Evolutionary conservation across 2,888 invertebrate species (phyloP).

Genomic region (Petrolisthes manimaculis): DNA sequence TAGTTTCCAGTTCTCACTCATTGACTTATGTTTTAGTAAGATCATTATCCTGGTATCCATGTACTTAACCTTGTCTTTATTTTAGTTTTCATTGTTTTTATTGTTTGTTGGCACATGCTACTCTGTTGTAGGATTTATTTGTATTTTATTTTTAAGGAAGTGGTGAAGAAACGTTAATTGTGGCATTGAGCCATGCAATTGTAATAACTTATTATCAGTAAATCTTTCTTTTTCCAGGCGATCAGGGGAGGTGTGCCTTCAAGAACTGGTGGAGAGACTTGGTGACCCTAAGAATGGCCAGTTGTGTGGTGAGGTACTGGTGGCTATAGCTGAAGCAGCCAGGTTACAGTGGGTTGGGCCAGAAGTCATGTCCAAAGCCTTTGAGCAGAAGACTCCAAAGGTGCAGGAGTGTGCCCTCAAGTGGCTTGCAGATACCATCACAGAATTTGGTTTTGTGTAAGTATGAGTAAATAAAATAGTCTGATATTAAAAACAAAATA

Average conservation of each 20-base stretch:
- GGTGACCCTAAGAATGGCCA: constrained; percentile 85
- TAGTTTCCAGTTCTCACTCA: too few species aligned
- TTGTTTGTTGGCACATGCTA: too few species aligned
- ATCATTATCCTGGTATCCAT: too few species aligned
- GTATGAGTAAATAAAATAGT: constrained; percentile 68
- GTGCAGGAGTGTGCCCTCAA: constrained; percentile 86
- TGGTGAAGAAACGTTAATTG: neutral
- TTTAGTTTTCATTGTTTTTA: too few species aligned
- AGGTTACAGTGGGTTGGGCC: constrained; percentile 81
- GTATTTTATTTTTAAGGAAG: neutral
- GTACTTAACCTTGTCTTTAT: too few species aligned
- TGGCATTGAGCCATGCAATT: neutral
- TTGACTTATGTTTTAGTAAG: too few species aligned
- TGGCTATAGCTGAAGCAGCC: constrained; percentile 82
- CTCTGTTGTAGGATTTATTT: too few species aligned
- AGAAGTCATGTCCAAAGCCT: constrained; percentile 81
- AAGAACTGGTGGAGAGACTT: constrained; percentile 86
- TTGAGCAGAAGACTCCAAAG: constrained; percentile 73
- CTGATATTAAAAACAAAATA: too few species aligned
- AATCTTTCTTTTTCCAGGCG: constrained; percentile 72
- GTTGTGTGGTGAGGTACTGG: constrained; percentile 79
- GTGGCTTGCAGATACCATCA: constrained; percentile 84
- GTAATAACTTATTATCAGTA: neutral
- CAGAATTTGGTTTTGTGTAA: constrained; percentile 89
- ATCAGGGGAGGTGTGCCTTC: constrained; percentile 81